Evolutionary conservation across 2,113 vertebrate species (phyloP).

Genomic region (Bettongia penicillata): DNA sequence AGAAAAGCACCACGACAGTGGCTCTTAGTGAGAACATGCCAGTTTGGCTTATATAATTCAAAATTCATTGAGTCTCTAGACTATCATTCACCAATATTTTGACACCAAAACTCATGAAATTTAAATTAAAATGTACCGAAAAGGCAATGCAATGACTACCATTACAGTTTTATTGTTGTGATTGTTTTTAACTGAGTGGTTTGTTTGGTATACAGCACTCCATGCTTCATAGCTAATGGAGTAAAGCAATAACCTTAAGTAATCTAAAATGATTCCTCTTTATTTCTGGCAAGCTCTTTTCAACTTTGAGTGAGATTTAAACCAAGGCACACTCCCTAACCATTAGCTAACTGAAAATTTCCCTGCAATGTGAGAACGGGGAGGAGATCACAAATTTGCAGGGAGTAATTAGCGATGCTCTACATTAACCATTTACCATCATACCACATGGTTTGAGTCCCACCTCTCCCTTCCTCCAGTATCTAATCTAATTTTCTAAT

Average conservation of each 20-base stretch:
- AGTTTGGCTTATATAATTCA: neutral
- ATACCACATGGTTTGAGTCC: too few species aligned
- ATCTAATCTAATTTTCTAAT: neutral
- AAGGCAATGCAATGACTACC: neutral
- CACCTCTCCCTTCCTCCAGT: neutral
- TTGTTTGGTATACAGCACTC: neutral
- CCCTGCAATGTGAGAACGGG: neutral
- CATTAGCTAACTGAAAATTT: neutral
- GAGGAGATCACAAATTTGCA: neutral
- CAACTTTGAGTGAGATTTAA: neutral
- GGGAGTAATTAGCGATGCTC: neutral
- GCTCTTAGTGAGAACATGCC: neutral
- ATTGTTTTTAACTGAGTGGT: neutral
- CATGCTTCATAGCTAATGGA: neutral
- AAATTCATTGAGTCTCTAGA: neutral
- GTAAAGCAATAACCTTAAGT: neutral
- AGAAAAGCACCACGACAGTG: neutral
- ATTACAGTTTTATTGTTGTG: neutral
- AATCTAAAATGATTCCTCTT: neutral
- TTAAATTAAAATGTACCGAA: constrained; percentile 10
- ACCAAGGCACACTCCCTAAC: neutral
- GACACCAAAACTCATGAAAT: neutral
- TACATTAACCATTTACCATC: neutral
- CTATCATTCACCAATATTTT: neutral
- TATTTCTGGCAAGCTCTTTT: neutral